Conservation (phyloP, 2,888 invertebrate genomes). For the Callyntrura sp. region DNA sequence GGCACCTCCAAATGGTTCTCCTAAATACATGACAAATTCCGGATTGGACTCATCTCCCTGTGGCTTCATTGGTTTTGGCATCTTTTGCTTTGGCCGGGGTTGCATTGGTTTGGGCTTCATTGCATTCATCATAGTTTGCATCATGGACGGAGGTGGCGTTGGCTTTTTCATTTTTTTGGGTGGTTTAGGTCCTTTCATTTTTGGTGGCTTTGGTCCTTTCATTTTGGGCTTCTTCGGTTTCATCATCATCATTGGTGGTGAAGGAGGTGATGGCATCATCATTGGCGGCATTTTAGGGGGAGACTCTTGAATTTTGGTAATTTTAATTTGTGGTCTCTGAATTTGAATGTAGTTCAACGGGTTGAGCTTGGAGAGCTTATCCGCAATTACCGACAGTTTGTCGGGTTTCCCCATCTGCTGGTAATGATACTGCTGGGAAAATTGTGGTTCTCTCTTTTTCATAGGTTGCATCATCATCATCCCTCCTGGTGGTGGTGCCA, state of each 20-base stretch:
- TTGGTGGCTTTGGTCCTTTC: neutral
- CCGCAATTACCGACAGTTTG: constrained; percentile 47
- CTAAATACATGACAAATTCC: constrained; percentile 58
- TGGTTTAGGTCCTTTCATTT: neutral
- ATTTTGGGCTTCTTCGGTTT: constrained; percentile 3
- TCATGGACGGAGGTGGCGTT: constrained; percentile 23
- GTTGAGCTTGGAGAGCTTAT: constrained; percentile 62
- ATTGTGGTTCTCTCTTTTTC: constrained; percentile 35
- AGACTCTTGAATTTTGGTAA: neutral
- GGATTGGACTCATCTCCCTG: constrained; percentile 44
- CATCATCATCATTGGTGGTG: neutral
- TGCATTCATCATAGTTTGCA: constrained; percentile 28
- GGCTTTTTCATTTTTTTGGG: constrained; percentile 16
- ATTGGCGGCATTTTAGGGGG: constrained; percentile 32
- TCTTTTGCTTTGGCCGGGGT: constrained; percentile 32
- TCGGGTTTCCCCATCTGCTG: constrained; percentile 46
- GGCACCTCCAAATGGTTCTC: constrained; percentile 52
- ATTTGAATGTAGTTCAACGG: constrained; percentile 53
- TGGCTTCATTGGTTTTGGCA: constrained; percentile 26
- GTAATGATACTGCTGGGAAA: constrained; percentile 33
- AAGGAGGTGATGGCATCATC: neutral
- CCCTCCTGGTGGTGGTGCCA: neutral
- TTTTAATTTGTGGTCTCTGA: constrained; percentile 40
- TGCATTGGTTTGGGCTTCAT: constrained; percentile 18
- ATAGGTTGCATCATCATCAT: constrained; percentile 37